A percentile compares a stretch with the other conserved stretches of the same genome.
Evolutionary conservation across 1,140 invertebrate genomes (phyloP).

Genomic region (Dinoponera quadriceps): DNA sequence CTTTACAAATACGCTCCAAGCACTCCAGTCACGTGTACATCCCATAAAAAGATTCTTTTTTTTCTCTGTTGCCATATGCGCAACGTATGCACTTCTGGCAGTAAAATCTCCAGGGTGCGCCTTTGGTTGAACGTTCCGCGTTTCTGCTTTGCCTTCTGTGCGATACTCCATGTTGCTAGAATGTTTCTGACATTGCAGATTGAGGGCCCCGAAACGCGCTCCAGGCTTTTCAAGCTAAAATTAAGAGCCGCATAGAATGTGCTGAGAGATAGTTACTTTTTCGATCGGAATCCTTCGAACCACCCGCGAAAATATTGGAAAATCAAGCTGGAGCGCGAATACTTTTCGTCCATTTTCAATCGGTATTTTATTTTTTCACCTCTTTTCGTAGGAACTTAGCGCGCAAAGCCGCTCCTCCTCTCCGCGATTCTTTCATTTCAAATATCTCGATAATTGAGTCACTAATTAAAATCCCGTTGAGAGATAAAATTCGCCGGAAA

Average conservation of each 20-base stretch:
- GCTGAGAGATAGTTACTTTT: constrained; percentile 7
- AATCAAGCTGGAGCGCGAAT: background rate
- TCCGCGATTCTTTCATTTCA: background rate
- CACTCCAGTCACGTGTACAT: constrained; percentile 60
- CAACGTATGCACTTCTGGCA: constrained; percentile 48
- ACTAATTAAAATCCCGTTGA: background rate
- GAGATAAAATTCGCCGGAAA: background rate
- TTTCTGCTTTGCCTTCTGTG: constrained; percentile 35
- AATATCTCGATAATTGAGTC: background rate
- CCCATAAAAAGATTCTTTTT: constrained; percentile 49
- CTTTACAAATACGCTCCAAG: constrained; percentile 29
- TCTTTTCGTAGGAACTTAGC: constrained; percentile 13
- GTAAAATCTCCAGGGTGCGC: constrained; percentile 44
- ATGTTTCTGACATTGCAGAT: background rate
- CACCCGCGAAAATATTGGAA: constrained; percentile 27
- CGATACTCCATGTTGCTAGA: constrained; percentile 16
- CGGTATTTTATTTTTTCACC: too few relatives aligned
- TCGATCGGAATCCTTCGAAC: background rate
- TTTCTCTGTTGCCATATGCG: background rate
- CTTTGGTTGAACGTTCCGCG: constrained; percentile 22
- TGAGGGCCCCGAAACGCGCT: background rate
- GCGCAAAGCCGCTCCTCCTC: background rate
- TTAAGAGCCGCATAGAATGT: background rate
- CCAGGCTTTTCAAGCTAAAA: background rate
- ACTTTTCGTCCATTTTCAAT: background rate